These are phyloP conservation scores for Zaprionus africanus DNA, from an alignment of 1,140 invertebrate genomes.

Conservation along the genomic window DNA sequence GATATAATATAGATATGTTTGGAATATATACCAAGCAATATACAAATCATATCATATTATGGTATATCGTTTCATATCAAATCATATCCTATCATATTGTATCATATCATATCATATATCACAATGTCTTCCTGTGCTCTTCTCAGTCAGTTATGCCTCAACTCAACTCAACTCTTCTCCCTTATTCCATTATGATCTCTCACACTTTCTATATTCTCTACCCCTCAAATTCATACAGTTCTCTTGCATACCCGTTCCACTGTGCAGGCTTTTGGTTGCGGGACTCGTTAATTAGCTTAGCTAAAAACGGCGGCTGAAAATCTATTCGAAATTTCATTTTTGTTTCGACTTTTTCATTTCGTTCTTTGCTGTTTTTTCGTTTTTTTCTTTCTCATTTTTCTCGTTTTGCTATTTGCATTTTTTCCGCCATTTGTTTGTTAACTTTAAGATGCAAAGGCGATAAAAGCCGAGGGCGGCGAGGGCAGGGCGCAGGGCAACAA, in stretches of 20 bases:
- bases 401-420: conserved; percentile 27
- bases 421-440: conserved; percentile 63
- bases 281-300: conserved; percentile 66
- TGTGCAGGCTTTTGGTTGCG: conserved; percentile 16
- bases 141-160: too few species aligned
- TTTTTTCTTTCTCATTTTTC: conserved; percentile 10
- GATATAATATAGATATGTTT: too few species aligned
- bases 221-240: background rate
- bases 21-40: too few species aligned
- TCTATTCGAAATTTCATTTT: conserved; percentile 47
- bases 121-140: background rate
- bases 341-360: conserved; percentile 21
- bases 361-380: background rate
- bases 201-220: background rate
- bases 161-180: background rate
- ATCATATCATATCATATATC: too few species aligned
- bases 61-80: too few species aligned
- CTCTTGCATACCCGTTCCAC: background rate
- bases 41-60: too few species aligned
- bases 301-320: conserved; percentile 47
- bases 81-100: too few species aligned
- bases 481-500: conserved; percentile 38
- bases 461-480: conserved; percentile 57
- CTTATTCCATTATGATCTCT: background rate
- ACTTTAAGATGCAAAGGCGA: conserved; percentile 70